Base-by-base conservation (phyloP, 1,140 invertebrate species). In the Platyura marginata region DNA sequence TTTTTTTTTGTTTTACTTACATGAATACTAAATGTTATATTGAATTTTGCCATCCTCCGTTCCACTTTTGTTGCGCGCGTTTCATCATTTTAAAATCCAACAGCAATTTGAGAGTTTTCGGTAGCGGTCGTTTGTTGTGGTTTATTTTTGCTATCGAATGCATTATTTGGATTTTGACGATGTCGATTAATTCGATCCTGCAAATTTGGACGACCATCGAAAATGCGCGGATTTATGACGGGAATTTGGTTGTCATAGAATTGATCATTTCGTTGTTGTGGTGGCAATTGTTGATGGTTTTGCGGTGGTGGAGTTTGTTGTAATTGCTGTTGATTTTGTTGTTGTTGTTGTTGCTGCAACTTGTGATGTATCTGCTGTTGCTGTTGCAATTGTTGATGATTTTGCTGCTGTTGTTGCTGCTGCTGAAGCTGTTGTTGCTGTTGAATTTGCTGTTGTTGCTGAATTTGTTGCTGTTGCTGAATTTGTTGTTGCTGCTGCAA, bases 281-380 rank as follows among this genome's bases (percentile, higher is more conserved):
- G 32, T n/a, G n/a, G n/a, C n/a, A 6, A 34, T 34, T 3, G 11
- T 34, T 38, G 36, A 5, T 38, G 36, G 16, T 38, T 15, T 21
- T 19, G 15, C 19, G n/a, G n/a, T n/a, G n/a, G n/a, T n/a, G n/a
- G n/a, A n/a, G n/a, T n/a, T n/a, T n/a, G n/a, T n/a, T n/a, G n/a
- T n/a, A n/a, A n/a, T n/a, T n/a, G n/a, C n/a, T n/a, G n/a, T n/a
- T n/a, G n/a, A n/a, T n/a, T n/a, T n/a, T 18, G 36, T 38, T 19
- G 36, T 19, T 38, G 36, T 38, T 38, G 36, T 38, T 38, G 36
- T 38, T 38, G 36, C 11, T 38, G 34, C 15, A 11, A 16, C 15
- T 36, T 8, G 8, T 36, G 34, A 5, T 36, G 34, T 15, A 9
- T 8, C 9, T 36, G 34, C 15, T 36, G 9, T 15, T 36, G 34